Evolutionary conservation across 2,888 invertebrate genomes (phyloP), one percentile per base, ranked within the genome.

Genomic region (Andricus curvator): DNA sequence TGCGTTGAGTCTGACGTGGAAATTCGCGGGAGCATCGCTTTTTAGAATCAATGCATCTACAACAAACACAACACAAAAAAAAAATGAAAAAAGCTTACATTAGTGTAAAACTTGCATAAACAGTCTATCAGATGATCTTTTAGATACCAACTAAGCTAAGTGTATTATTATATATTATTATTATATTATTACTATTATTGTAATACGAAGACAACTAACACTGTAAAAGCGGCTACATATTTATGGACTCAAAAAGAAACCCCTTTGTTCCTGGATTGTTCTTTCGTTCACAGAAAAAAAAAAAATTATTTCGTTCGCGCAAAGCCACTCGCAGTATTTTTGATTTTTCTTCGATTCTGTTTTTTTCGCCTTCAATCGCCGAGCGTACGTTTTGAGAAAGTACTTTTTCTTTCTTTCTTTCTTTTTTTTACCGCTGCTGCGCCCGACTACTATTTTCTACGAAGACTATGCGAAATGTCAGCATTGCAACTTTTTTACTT

Each of bases 161-260:
- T 90, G 90, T 90, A 90, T 90, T 90, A 90, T 90, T 25, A 25
- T 89, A 88, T 88, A 81, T 84, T 88, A 85, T 84, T 84, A 83
- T 84, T 80, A 85, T 84, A 88, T 88, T 86, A 87, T 87, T 89
- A 90, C 88, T 90, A 87, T 90, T 90, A 90, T 90, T 88, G 88
- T 87, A 89, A 88, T 87, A 89, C 88, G 90, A 89, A 91, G 90
- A 91, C 90, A 89, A 89, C 90, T 88, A 90, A 84, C 86, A 88
- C 90, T 90, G 89, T 91, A 90, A 90, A 86, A 90, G 90, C 89
- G 89, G 87, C 88, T 91, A 88, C 87, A 90, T 91, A 91, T 91
- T 91, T 91, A 89, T 91, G 88, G 90, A 90, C 86, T 89, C 88
- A 15, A 56, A 87, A 86, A 86, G 86, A 84, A 83, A 84, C 86